Evolutionary conservation across 2,888 invertebrate species (phyloP).

Genomic region (Tipula lateralis): DNA sequence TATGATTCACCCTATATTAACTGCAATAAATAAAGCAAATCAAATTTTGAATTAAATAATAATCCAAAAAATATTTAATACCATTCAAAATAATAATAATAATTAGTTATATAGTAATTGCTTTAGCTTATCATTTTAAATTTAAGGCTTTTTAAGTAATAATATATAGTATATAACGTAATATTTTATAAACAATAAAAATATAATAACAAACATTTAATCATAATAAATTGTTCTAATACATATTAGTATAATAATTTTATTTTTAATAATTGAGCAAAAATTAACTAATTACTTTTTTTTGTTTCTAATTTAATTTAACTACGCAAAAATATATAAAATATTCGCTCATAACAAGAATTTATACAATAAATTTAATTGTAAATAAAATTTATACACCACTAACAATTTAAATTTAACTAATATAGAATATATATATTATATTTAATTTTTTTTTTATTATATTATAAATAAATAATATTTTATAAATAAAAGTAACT

Average conservation of each 20-base stretch:
- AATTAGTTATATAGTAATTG: not conserved
- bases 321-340: not conserved
- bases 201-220: not conserved
- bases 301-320: not conserved
- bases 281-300: not conserved
- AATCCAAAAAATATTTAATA: not conserved
- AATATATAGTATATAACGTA: not conserved
- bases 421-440: not conserved
- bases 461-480: conserved; percentile 12
- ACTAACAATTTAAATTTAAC: not conserved
- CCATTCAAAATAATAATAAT: not conserved
- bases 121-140: not conserved
- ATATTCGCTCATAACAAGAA: not conserved
- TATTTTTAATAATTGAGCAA: conserved; percentile 14
- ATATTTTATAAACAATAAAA: not conserved
- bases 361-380: not conserved
- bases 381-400: not conserved
- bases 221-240: not conserved
- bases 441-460: not conserved
- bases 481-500: not conserved
- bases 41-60: not conserved
- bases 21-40: not conserved
- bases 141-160: conserved; percentile 7
- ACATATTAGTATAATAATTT: not conserved
- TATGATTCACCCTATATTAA: too few species aligned